A percentile compares a stretch with the other conserved stretches of the same genome.
Conservation (phyloP, 2,797 vertebrate genomes). For the Centropyge bicolor region DNA sequence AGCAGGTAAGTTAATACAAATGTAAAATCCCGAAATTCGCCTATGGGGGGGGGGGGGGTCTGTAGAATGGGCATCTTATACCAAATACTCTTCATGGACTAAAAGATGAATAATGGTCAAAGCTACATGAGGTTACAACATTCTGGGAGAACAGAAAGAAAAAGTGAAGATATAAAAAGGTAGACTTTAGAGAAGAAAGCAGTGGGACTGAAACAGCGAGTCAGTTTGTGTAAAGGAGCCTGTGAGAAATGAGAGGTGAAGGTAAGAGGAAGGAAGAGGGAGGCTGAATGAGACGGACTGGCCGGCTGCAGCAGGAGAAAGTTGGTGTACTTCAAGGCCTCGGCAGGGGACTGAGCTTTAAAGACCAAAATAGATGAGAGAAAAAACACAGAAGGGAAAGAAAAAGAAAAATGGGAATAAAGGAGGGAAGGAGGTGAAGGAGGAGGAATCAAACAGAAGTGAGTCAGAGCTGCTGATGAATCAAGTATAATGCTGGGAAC, state of each 20-base stretch:
- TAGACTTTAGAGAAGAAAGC: conserved; percentile 1
- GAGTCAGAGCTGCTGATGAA: not conserved
- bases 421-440: not conserved
- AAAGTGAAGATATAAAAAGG: not conserved
- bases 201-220: not conserved
- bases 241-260: conserved; percentile 6
- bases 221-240: not conserved
- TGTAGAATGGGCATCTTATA: not conserved
- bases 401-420: not conserved
- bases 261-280: not conserved
- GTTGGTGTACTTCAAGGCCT: not conserved
- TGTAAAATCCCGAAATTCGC: no score
- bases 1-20: not conserved
- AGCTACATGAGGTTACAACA: not conserved
- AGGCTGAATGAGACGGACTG: conserved; percentile 1
- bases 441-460: not conserved
- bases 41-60: no score
- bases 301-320: not conserved
- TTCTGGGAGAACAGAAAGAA: not conserved
- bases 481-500: not conserved
- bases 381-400: not conserved
- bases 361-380: not conserved
- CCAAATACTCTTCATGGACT: conserved; percentile 6
- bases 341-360: not conserved
- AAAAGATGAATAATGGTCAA: not conserved